Evolutionary conservation across 2,888 invertebrate genomes (phyloP).

Genomic region (Hirtodrosophila duncani): DNA sequence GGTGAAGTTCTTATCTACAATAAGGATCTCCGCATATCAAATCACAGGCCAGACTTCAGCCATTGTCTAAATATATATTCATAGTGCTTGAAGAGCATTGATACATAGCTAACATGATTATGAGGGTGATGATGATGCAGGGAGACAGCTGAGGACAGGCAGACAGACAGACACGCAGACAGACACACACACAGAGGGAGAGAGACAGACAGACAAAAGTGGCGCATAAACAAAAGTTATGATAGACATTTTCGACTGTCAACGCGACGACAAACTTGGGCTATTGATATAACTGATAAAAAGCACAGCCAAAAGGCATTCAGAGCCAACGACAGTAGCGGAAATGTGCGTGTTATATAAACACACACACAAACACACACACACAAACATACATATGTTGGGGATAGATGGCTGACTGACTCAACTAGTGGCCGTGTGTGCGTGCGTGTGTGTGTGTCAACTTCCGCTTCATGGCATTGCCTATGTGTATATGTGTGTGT

Average conservation of each 20-base stretch:
- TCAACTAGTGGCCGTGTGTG: constrained; percentile 25
- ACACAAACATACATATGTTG: constrained; percentile 22
- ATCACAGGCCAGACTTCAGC: too few relatives aligned
- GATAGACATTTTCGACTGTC: constrained; percentile 50
- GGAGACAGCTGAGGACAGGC: constrained; percentile 12
- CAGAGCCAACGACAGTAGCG: too few relatives aligned
- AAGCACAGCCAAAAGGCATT: constrained; percentile 30
- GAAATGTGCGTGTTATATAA: too few relatives aligned
- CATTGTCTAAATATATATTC: too few relatives aligned
- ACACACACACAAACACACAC: constrained; percentile 30
- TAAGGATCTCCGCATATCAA: too few relatives aligned
- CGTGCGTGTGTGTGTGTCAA: constrained; percentile 13
- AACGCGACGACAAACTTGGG: constrained; percentile 46
- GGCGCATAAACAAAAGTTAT: constrained; percentile 29
- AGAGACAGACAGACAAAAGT: constrained; percentile 13
- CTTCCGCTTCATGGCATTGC: too few relatives aligned
- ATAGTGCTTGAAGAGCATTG: too few relatives aligned
- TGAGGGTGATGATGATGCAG: too few relatives aligned
- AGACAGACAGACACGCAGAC: neutral
- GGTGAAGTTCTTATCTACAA: too few relatives aligned
- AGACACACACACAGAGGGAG: constrained; percentile 1
- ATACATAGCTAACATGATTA: too few relatives aligned
- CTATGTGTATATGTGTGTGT: too few relatives aligned
- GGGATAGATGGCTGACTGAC: constrained; percentile 61
- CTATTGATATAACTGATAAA: constrained; percentile 65